Evolutionary conservation across 2,113 vertebrate genomes (phyloP).

Genomic region (Budorcas taxicolor): DNA sequence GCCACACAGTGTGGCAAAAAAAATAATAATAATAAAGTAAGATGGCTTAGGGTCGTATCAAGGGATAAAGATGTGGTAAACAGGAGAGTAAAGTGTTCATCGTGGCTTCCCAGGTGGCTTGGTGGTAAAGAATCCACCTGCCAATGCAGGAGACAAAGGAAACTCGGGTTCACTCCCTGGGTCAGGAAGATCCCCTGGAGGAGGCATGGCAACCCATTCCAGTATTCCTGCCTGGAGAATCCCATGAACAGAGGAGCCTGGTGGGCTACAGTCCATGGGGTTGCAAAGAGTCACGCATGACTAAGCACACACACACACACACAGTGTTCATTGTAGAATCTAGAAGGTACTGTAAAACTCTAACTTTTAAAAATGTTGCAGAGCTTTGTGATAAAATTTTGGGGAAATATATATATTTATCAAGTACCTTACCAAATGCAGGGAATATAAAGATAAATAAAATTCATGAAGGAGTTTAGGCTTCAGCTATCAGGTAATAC

Average conservation of each 20-base stretch:
- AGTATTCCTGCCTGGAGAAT: neutral
- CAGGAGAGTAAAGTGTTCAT: neutral
- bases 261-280: neutral
- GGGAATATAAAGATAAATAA: neutral
- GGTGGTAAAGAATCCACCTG: neutral
- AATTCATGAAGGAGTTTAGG: neutral
- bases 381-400: slow-evolving; percentile 29
- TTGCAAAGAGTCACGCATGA: neutral
- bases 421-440: neutral
- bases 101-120: neutral
- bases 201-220: neutral
- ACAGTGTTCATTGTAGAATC: neutral
- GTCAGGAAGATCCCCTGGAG: neutral
- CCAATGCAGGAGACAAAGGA: neutral
- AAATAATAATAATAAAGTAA: neutral
- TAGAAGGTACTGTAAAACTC: neutral
- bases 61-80: neutral
- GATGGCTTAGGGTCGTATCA: neutral
- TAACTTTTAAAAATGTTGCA: slow-evolving; percentile 15
- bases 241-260: neutral
- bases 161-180: neutral
- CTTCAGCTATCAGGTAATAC: neutral
- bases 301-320: neutral
- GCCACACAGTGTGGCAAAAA: neutral
- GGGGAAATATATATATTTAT: neutral